phyloP scores from a whole-genome alignment of 2,888 invertebrate species.

The Ametastegia equiseti region DNA sequence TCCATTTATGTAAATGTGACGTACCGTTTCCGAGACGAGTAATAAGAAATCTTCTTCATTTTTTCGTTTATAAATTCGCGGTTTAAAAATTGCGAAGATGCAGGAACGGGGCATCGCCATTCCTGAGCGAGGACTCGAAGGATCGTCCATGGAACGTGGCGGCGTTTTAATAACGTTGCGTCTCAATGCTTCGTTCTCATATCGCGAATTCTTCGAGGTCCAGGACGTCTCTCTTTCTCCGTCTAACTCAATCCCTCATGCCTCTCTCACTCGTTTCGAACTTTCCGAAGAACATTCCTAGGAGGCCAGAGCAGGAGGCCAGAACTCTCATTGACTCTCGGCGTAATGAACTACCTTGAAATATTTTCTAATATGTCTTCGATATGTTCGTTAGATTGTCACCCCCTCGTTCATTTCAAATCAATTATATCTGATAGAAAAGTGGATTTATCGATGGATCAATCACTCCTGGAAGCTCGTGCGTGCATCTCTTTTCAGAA shows the following conservation, averaged over 20 bases:
- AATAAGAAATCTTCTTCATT: conserved; percentile 1
- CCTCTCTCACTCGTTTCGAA: conserved; percentile 4
- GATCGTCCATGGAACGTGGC: conserved; percentile 26
- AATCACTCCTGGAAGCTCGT: too few species aligned
- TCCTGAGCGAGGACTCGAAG: conserved; percentile 40
- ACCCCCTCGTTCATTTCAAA: neutral
- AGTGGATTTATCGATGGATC: too few species aligned
- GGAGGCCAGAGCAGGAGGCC: neutral
- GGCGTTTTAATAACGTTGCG: conserved; percentile 45
- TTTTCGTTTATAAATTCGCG: conserved; percentile 36
- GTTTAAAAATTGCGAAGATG: conserved; percentile 53
- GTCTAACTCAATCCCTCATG: neutral
- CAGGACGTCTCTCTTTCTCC: conserved; percentile 50
- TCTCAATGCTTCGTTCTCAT: conserved; percentile 60
- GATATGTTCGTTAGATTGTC: conserved; percentile 15
- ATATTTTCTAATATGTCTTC: conserved; percentile 59
- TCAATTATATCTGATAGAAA: neutral
- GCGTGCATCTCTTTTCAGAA: too few species aligned
- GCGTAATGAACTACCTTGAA: conserved; percentile 16
- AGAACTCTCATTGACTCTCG: conserved; percentile 6
- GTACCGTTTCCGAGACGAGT: neutral
- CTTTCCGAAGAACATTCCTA: conserved; percentile 37
- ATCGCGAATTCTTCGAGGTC: conserved; percentile 71
- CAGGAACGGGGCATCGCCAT: conserved; percentile 44
- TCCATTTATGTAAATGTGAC: too few species aligned